Evolutionary conservation across 2,113 vertebrate species (phyloP).

Genomic region (Tragelaphus imberbis): DNA sequence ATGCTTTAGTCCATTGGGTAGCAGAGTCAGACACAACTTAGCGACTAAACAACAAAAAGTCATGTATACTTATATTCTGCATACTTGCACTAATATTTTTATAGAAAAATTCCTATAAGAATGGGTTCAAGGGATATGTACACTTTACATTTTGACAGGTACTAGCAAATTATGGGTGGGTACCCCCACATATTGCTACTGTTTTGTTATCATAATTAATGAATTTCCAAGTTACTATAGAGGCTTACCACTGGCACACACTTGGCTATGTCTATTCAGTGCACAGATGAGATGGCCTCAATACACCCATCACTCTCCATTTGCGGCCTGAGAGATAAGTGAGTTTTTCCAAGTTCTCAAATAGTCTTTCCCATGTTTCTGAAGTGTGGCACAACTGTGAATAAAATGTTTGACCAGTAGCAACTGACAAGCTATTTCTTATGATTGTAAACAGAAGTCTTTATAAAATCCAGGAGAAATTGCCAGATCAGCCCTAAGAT

Average conservation of each 20-base stretch:
- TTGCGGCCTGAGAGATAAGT: background rate
- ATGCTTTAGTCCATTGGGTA: background rate
- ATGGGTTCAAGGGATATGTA: background rate
- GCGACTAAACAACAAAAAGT: background rate
- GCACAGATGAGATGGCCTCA: background rate
- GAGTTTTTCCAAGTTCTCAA: conserved; percentile 6
- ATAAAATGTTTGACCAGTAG: conserved; percentile 4
- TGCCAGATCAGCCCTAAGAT: background rate
- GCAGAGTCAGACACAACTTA: background rate
- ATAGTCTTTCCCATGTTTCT: background rate
- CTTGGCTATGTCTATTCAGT: background rate
- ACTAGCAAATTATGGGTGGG: background rate
- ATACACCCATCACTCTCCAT: background rate
- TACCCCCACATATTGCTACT: background rate
- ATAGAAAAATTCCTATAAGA: background rate
- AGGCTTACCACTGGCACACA: background rate
- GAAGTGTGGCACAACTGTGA: background rate
- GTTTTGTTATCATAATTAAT: background rate
- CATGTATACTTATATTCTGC: background rate
- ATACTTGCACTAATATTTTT: background rate
- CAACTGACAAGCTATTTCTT: conserved; percentile 14
- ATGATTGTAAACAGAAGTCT: background rate
- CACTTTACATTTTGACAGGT: background rate
- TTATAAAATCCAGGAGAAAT: conserved; percentile 25
- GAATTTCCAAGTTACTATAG: background rate